Evolutionary conservation across 1,140 invertebrate genomes (phyloP), one percentile per base, ranked within the genome.

Genomic region (Drosophila pachea): DNA sequence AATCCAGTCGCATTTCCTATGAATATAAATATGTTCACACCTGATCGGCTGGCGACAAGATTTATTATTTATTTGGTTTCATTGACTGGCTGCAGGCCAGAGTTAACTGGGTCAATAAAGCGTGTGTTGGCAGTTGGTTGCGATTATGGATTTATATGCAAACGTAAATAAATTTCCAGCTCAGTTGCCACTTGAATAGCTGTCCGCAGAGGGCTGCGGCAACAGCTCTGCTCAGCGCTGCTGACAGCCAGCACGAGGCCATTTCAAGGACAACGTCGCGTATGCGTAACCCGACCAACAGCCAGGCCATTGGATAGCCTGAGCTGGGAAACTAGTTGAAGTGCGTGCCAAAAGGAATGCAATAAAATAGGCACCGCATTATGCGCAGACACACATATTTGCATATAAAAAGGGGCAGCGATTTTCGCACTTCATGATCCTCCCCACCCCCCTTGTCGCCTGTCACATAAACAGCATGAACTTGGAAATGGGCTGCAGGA

Each of bases 291-390:
- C 43, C 35, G 42, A 36, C 14, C 16, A 45, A 16, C 52, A 22
- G 50, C 40, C n/a, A 55, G 58, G 38, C 54, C 67, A 58, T 42
- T 11, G 12, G 22, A 31, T 14, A 36, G 40, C 47, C 35, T 60
- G 49, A 54, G 53, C 11, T 16, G 36, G 54, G 29, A 40, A n/a
- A 40, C n/a, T 40, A 11, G 8, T 9, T 32, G 64, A 22, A 14
- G 50, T 68, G 69, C 69, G 64, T 72, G 69, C 65, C 56, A 61
- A 68, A 22, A 62, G 58, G 65, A 72, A 72, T 72, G 69, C 65
- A 72, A 72, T 72, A 68, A 68, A 72, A 68, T 68, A 56, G 36
- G 53, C 65, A 62, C 8, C 45, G 62, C 50, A 72, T 68, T 72
- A 72, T 72, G 69, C 69, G 56, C 69, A 72, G 65, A 68, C 69